A percentile compares a stretch with the other conserved stretches of the same genome.
Evolutionary conservation across 2,797 vertebrate species (phyloP).

Genomic region (Catharus ustulatus): DNA sequence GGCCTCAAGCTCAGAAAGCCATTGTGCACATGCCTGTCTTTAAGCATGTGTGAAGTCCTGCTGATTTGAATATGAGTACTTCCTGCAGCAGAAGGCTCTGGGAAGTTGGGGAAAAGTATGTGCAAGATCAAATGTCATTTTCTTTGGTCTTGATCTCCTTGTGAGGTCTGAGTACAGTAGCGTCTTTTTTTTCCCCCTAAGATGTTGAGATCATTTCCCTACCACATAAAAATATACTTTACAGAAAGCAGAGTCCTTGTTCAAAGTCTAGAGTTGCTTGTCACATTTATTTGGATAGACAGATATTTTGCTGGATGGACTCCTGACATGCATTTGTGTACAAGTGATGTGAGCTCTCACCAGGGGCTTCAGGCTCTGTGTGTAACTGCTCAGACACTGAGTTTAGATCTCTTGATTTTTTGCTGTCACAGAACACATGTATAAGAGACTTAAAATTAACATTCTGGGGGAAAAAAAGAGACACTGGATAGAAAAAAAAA

Average conservation of each 20-base stretch:
- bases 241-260: background rate
- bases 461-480: background rate
- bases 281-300: background rate
- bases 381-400: background rate
- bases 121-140: background rate
- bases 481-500: background rate
- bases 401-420: background rate
- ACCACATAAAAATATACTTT: background rate
- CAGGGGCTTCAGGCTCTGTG: background rate
- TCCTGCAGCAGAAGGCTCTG: background rate
- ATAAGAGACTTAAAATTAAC: background rate
- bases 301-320: background rate
- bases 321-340: background rate
- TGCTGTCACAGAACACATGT: background rate
- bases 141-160: background rate
- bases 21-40: background rate
- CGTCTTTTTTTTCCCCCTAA: rapidly evolving
- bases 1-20: background rate
- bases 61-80: background rate
- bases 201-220: background rate
- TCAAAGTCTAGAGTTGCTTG: background rate
- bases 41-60: background rate
- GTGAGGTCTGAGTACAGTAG: background rate
- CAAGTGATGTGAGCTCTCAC: background rate
- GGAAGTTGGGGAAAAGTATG: background rate